Evolutionary conservation across 2,888 invertebrate genomes (phyloP), one percentile per base, ranked within the genome.

Genomic region (Muscina levida): DNA sequence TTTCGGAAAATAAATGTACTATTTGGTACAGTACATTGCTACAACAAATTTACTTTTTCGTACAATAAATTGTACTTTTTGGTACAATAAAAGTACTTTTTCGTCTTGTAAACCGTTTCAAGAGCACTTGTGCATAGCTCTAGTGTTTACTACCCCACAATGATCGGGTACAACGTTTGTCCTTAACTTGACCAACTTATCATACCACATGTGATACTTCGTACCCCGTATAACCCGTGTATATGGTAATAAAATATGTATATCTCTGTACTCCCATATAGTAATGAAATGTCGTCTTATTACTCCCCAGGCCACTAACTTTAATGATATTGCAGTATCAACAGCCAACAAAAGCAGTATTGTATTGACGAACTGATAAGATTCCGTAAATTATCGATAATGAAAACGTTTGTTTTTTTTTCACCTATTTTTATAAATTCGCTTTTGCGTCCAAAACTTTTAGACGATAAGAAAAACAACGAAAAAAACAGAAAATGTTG

Each of bases 331-430:
- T 31, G 31, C 31, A 59, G 15, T 5, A 37, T 17, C 17, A 42
- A 15, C 19, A 39, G 19, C 42, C 15, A 15, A 59, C 5, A 59
- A n/a, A n/a, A n/a, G n/a, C n/a, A n/a, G n/a, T 59, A 59, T n/a
- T 22, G 3, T 26, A 26, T 56, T 53, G 1, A 26, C 31, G 31
- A 31, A 3, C 17, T 53, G 68, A 68, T 68, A 68, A 68, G 68
- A 42, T 68, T 22, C 68, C 68, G 39, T 53, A 53, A 39, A 68
- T 42, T 39, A 11, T n/a, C 42, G 39, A 53, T 68, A 39, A 39
- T 22, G 51, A 37, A 46, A 62, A 19, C 19, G 39, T 19, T 39
- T n/a, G 37, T 37, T 37, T 66, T 66, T 48, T 48, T 48, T n/a
- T n/a, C n/a, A n/a, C n/a, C n/a, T n/a, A n/a, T n/a, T n/a, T 48